These are phyloP conservation scores for Stenopsyche tienmushanensis DNA, from an alignment of 1,140 invertebrate species.

Conservation along the genomic window DNA sequence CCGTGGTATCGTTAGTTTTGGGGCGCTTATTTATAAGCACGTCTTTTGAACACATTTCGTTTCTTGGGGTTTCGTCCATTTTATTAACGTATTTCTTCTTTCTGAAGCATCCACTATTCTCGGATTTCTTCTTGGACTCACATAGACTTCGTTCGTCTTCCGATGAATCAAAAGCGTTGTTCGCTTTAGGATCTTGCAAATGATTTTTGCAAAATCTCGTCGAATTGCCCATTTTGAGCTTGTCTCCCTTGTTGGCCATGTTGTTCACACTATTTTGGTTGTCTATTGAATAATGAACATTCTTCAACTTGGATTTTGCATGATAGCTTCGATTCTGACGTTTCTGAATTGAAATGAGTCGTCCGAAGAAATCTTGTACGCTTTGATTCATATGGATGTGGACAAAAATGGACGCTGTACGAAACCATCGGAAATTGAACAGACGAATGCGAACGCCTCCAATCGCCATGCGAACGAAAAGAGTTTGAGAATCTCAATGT, in stretches of 20 bases:
- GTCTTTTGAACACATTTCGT: slow-evolving; percentile 20
- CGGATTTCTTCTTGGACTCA: background rate
- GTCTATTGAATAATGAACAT: slow-evolving; percentile 26
- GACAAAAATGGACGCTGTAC: slow-evolving; percentile 36
- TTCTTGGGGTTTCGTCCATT: background rate
- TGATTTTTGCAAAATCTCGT: background rate
- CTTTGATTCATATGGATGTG: slow-evolving; percentile 24
- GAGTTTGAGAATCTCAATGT: slow-evolving; percentile 33
- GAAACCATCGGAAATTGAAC: slow-evolving; percentile 31
- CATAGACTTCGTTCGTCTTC: background rate
- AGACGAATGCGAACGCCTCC: slow-evolving; percentile 23
- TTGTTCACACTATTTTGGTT: background rate
- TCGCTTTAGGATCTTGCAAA: background rate
- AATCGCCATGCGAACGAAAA: slow-evolving; percentile 34
- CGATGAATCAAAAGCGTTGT: background rate
- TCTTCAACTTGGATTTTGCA: slow-evolving; percentile 4
- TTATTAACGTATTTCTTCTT: slow-evolving; percentile 26
- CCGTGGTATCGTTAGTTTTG: slow-evolving; percentile 6
- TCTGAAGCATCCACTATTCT: slow-evolving; percentile 26
- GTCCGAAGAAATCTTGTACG: slow-evolving; percentile 7
- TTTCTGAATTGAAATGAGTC: slow-evolving; percentile 3
- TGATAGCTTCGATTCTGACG: slow-evolving; percentile 15
- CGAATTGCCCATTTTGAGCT: background rate
- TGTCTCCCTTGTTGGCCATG: background rate
- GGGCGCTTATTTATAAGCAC: slow-evolving; percentile 13